These are phyloP conservation scores for Bubo scandiacus DNA, from an alignment of 2,113 vertebrate genomes.

Conservation along the genomic window DNA sequence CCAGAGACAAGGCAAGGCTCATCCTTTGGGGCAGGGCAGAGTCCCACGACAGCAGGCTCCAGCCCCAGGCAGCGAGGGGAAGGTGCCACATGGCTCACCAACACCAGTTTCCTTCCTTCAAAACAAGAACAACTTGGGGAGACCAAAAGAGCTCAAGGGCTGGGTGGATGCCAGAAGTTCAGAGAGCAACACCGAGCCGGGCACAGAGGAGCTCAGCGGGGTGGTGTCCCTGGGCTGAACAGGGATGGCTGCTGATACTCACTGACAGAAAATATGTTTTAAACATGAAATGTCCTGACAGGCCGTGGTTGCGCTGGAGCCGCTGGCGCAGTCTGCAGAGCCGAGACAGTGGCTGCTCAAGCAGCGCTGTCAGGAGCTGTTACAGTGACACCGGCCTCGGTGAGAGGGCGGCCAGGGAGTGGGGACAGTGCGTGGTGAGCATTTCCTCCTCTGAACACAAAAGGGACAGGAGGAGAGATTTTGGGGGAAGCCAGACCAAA, in stretches of 20 bases:
- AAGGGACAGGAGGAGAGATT: not conserved
- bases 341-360: not conserved
- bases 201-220: not conserved
- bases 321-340: not conserved
- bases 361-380: conserved; percentile 18
- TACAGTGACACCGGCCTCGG: not conserved
- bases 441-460: not conserved
- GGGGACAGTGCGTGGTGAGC: accelerated
- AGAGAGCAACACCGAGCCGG: accelerated
- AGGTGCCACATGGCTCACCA: accelerated
- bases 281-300: not conserved
- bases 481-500: not conserved
- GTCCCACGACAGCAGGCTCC: not conserved
- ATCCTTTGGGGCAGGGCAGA: not conserved
- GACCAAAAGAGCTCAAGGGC: not conserved
- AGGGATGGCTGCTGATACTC: not conserved
- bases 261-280: not conserved
- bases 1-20: accelerated
- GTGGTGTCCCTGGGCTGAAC: not conserved
- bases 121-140: not conserved
- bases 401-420: accelerated
- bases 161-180: accelerated
- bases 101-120: accelerated
- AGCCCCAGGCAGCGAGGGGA: not conserved
- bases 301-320: not conserved